Evolutionary conservation across 1,140 invertebrate genomes (phyloP).

Genomic region (Frieseomelitta varia): DNA sequence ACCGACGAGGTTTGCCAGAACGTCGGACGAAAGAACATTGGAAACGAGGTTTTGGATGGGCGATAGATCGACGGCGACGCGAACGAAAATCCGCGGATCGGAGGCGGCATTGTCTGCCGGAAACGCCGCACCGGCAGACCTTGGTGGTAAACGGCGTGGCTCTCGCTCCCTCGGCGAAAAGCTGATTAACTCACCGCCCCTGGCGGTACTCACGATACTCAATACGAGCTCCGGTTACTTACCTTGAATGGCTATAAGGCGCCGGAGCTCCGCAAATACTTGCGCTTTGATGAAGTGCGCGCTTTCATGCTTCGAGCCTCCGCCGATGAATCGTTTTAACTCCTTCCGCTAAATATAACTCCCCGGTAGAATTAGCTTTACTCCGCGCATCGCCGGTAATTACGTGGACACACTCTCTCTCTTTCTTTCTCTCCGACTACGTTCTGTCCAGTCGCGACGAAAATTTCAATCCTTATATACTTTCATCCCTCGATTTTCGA

Average conservation of each 20-base stretch:
- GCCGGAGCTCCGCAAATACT: slow-evolving; percentile 44
- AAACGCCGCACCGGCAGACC: neutral
- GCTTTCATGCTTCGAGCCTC: slow-evolving; percentile 59
- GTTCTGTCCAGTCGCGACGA: neutral
- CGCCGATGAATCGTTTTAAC: slow-evolving; percentile 63
- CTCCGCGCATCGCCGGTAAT: slow-evolving; percentile 48
- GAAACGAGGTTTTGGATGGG: too few relatives aligned
- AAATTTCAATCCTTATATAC: neutral
- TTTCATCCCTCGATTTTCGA: too few relatives aligned
- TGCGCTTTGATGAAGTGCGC: slow-evolving; percentile 61
- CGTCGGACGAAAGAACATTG: too few relatives aligned
- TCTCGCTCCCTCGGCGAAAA: slow-evolving; percentile 46
- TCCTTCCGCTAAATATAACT: slow-evolving; percentile 56
- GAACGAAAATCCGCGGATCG: neutral
- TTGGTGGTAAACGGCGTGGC: slow-evolving; percentile 40
- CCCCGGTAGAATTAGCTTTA: slow-evolving; percentile 51
- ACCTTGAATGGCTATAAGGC: slow-evolving; percentile 56
- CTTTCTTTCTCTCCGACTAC: neutral
- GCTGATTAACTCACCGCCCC: slow-evolving; percentile 57
- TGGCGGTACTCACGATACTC: slow-evolving; percentile 63
- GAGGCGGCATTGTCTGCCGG: neutral
- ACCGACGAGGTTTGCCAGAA: too few relatives aligned
- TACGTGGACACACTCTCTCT: slow-evolving; percentile 31
- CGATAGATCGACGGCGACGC: neutral
- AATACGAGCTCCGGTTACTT: slow-evolving; percentile 62